A percentile compares a stretch with the other conserved stretches of the same genome.
Evolutionary conservation across 2,888 invertebrate species (phyloP).

Genomic region (Heliconius hortense): DNA sequence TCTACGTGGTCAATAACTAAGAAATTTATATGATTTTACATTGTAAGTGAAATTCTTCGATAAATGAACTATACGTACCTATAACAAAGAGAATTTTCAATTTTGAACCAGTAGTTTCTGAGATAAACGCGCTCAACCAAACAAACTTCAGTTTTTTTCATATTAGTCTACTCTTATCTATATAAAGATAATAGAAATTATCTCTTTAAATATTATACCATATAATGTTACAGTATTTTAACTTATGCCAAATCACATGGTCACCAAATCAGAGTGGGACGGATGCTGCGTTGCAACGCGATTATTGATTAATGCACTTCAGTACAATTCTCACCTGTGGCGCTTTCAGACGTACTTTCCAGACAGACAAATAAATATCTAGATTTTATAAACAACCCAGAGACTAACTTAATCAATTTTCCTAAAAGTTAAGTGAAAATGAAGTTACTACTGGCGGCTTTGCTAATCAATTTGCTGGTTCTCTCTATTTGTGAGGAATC

Average conservation of each 20-base stretch:
- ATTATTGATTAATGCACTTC: conserved; percentile 20
- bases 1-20: too few relatives aligned
- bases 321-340: conserved; percentile 8
- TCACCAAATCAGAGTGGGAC: not conserved
- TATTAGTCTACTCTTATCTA: not conserved
- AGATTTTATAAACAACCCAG: not conserved
- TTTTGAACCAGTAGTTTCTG: too few relatives aligned
- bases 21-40: too few relatives aligned
- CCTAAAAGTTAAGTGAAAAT: not conserved
- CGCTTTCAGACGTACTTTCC: conserved; percentile 11
- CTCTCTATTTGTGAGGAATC: not conserved
- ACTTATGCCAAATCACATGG: not conserved
- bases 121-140: too few relatives aligned
- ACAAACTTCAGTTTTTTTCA: not conserved
- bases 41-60: too few relatives aligned
- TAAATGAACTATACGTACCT: too few relatives aligned
- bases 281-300: conserved; percentile 15
- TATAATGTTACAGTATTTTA: not conserved
- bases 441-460: not conserved
- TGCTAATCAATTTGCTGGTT: not conserved
- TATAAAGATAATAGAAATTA: not conserved
- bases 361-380: not conserved
- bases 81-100: too few relatives aligned
- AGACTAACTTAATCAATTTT: not conserved
- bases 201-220: not conserved